phyloP scores from a whole-genome alignment of 64 coral and sea anemone genomes.

The Stichodactyla helianthus region DNA sequence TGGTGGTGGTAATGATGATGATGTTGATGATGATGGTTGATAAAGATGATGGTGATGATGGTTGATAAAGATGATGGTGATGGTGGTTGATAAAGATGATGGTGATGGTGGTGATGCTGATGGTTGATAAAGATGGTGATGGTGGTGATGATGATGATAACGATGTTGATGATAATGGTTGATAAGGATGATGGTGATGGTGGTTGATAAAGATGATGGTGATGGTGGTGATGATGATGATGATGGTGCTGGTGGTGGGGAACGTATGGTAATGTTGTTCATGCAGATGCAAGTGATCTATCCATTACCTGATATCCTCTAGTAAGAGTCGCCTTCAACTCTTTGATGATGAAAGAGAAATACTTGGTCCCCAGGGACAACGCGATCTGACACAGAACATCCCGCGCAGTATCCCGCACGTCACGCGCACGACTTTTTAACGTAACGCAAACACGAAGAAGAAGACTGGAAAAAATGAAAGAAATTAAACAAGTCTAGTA shows the following conservation, averaged over 20 bases:
- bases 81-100: neutral
- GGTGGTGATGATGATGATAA: neutral
- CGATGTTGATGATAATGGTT: neutral
- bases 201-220: neutral
- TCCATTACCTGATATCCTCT: slow-evolving; percentile 82
- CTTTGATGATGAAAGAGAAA: slow-evolving; percentile 82
- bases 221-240: neutral
- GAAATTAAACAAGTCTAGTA: neutral
- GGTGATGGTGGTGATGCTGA: neutral
- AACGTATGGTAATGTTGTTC: neutral
- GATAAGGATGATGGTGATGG: neutral
- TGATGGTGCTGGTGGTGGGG: neutral
- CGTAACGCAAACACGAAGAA: slow-evolving; percentile 73
- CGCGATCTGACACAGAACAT: slow-evolving; percentile 71
- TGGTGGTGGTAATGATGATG: neutral
- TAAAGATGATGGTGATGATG: neutral
- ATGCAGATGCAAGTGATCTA: neutral
- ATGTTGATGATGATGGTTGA: neutral
- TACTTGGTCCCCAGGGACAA: slow-evolving; percentile 85
- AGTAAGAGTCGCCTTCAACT: slow-evolving; percentile 57
- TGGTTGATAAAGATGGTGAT: neutral
- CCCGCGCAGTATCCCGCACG: slow-evolving; percentile 74
- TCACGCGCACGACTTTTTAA: slow-evolving; percentile 82
- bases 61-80: neutral
- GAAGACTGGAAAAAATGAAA: slow-evolving; percentile 46